Evolutionary conservation across 2,113 vertebrate species (phyloP), one percentile per base, ranked within the genome.

Genomic region (Hepsetus odoe): DNA sequence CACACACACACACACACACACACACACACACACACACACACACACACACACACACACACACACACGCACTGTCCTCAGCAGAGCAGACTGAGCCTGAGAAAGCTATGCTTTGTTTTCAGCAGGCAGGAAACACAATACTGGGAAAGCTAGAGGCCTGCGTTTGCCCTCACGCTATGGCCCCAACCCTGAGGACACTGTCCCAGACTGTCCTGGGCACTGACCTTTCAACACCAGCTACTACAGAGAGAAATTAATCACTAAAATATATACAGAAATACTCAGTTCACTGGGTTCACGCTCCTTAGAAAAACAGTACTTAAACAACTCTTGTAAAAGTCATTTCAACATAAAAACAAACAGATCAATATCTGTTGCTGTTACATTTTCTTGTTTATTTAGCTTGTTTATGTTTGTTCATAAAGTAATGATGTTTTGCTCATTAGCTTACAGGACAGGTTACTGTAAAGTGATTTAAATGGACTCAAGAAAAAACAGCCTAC

Each of bases 111-210:
- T 82, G 81, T 79, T 82, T 82, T 75, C 42, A 59, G 35, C 49
- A 51, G 68, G 3, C 65, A 74, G 46, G 71, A 82, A 75, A 75
- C 64, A 79, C 81, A 82, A 79, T 79, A 72, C 72, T 82, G 81
- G 81, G 81, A 82, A 82, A 79, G 59, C n/a, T 40, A 56, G 44
- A 46, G 35, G 49, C 35, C 22, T 11, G 6, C 0, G 18, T 18
- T 12, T 44, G 14, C 35, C 76, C 59, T 74, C 81, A 79, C 58
- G 58, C 65, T 70, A 79, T 55, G 72, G 68, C 42, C 53, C 10
- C 26, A 26, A 22, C 33, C 46, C 49, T 51, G 24, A 56, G 42
- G 71, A 35, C 76, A 26, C 40, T 3, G 28, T 18, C 44, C 5
- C 69, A 22, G 2, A 26, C 40, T 3, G 28, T 18, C 44, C 5